Evolutionary conservation across 2,888 invertebrate genomes (phyloP).

Genomic region (Nymphalis c-album): DNA sequence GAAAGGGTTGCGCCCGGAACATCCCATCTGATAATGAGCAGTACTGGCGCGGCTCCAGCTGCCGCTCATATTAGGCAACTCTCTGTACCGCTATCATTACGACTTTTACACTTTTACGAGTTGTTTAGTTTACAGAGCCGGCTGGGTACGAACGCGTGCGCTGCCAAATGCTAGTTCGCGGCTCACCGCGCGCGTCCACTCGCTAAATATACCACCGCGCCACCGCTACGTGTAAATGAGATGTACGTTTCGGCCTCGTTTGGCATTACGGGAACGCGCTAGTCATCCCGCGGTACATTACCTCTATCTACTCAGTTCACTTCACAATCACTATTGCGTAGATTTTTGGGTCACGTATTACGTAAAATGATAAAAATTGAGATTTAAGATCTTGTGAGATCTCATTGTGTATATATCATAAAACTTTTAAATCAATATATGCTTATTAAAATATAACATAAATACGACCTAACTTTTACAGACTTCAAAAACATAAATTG

Average conservation of each 20-base stretch:
- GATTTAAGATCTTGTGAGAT: too few relatives aligned
- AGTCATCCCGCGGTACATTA: slow-evolving; percentile 26
- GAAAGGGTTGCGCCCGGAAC: slow-evolving; percentile 73
- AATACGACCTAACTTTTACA: too few relatives aligned
- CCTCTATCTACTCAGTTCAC: slow-evolving; percentile 14
- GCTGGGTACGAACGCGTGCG: slow-evolving; percentile 63
- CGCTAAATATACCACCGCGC: slow-evolving; percentile 69
- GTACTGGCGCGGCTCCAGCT: slow-evolving; percentile 77
- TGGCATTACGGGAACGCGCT: slow-evolving; percentile 49
- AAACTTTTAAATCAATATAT: too few relatives aligned
- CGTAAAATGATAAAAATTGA: too few relatives aligned
- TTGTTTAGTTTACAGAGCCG: slow-evolving; percentile 77
- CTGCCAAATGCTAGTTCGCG: slow-evolving; percentile 81
- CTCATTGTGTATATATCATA: too few relatives aligned
- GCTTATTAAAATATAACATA: too few relatives aligned
- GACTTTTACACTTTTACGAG: slow-evolving; percentile 82
- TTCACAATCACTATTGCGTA: neutral
- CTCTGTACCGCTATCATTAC: slow-evolving; percentile 76
- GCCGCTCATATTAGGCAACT: slow-evolving; percentile 76
- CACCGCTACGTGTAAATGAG: slow-evolving; percentile 73
- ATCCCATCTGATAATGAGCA: slow-evolving; percentile 81
- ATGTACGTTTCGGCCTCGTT: slow-evolving; percentile 69
- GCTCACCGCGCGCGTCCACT: slow-evolving; percentile 73
- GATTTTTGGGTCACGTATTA: slow-evolving; percentile 1
- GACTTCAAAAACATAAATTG: too few relatives aligned